Evolutionary conservation across 2,797 vertebrate genomes (phyloP).

Genomic region (Gymnoscopelus braueri): DNA sequence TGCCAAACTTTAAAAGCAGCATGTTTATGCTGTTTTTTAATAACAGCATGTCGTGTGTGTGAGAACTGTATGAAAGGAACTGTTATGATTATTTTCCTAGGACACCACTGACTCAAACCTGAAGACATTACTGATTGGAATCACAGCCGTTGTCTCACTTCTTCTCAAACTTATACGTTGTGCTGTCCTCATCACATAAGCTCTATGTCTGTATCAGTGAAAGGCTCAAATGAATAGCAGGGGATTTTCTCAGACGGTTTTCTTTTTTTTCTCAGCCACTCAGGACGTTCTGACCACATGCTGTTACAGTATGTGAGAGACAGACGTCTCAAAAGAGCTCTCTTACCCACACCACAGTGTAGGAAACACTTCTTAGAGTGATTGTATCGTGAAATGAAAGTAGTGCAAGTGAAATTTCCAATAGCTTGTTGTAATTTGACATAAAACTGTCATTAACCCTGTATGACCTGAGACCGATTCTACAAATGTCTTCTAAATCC

Average conservation of each 20-base stretch:
- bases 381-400: background rate
- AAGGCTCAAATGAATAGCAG: constrained; percentile 79
- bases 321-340: background rate
- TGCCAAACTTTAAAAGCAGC: too few species aligned
- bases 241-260: constrained; percentile 74
- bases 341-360: background rate
- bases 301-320: constrained; percentile 25
- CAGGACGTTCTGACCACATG: constrained; percentile 25
- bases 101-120: constrained; percentile 71
- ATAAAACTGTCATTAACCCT: too few species aligned
- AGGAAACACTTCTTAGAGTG: background rate
- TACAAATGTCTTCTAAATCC: too few species aligned
- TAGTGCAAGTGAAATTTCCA: background rate
- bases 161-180: constrained; percentile 63
- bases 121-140: constrained; percentile 62
- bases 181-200: constrained; percentile 53
- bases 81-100: constrained; percentile 51
- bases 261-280: constrained; percentile 52
- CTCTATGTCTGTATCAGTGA: constrained; percentile 60
- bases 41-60: too few species aligned
- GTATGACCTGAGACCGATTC: too few species aligned
- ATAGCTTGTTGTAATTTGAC: too few species aligned
- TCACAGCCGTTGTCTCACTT: constrained; percentile 52
- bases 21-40: too few species aligned
- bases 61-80: too few species aligned